Percentiles rank a stretch among this genome's conserved stretches.
Evolutionary conservation across 2,888 invertebrate genomes (phyloP).

Genomic region (Coleophora deauratella): DNA sequence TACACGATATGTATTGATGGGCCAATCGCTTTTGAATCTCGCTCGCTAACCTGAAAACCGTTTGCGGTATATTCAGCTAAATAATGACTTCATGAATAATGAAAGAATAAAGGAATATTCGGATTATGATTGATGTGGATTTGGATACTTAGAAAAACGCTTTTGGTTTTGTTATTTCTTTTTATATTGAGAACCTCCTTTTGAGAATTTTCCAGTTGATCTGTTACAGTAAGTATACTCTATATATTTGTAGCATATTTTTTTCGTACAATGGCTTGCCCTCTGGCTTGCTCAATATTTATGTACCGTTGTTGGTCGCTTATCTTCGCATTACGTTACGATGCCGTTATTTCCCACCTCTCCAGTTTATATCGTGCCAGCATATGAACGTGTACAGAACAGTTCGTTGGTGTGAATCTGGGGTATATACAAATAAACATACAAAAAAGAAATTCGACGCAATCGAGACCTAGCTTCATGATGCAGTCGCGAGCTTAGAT

Average conservation of each 20-base stretch:
- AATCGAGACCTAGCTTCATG: too few relatives aligned
- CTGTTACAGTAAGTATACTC: not conserved
- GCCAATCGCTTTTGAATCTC: slow-evolving; percentile 35
- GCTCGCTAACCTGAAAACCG: slow-evolving; percentile 16
- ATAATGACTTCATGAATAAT: slow-evolving; percentile 14
- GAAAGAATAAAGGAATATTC: slow-evolving; percentile 8
- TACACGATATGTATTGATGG: slow-evolving; percentile 25
- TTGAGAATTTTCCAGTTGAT: slow-evolving; percentile 1
- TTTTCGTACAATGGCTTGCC: slow-evolving; percentile 15
- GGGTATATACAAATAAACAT: too few relatives aligned
- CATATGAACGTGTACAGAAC: slow-evolving; percentile 21
- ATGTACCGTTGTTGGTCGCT: slow-evolving; percentile 38
- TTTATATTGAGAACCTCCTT: too few relatives aligned
- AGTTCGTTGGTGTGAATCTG: too few relatives aligned
- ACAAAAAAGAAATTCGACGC: too few relatives aligned
- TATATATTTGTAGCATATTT: slow-evolving; percentile 1
- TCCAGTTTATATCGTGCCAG: slow-evolving; percentile 23
- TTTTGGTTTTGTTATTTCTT: too few relatives aligned
- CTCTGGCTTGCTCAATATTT: slow-evolving; percentile 22
- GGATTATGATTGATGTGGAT: slow-evolving; percentile 15
- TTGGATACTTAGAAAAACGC: not conserved
- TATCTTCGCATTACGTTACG: slow-evolving; percentile 40
- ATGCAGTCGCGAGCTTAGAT: too few relatives aligned
- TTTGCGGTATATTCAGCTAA: not conserved
- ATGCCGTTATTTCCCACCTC: slow-evolving; percentile 40